A percentile compares a stretch with the other conserved stretches of the same genome.
Evolutionary conservation across 2,113 vertebrate genomes (phyloP).

Genomic region (Pelvicachromis taeniatus): DNA sequence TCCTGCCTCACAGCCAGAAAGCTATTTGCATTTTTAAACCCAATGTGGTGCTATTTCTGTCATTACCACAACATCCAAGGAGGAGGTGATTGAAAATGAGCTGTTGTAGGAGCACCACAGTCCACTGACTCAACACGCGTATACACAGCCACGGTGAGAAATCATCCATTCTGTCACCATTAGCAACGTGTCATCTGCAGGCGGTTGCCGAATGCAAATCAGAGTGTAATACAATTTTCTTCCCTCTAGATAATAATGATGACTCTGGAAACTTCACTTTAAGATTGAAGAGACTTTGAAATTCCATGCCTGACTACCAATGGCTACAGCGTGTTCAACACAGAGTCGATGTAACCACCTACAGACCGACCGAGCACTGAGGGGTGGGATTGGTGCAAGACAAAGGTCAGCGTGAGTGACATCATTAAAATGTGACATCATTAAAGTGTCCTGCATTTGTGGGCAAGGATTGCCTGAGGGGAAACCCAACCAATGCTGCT

Average conservation of each 20-base stretch:
- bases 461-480: constrained; percentile 38
- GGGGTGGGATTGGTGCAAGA: constrained; percentile 58
- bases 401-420: constrained; percentile 62
- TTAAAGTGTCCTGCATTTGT: constrained; percentile 54
- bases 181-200: constrained; percentile 50
- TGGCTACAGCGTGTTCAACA: background rate
- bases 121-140: constrained; percentile 40
- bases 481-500: constrained; percentile 21
- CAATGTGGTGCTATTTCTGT: constrained; percentile 9
- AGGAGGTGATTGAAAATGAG: constrained; percentile 36
- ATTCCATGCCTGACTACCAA: background rate
- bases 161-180: constrained; percentile 55
- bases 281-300: background rate
- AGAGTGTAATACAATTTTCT: constrained; percentile 23
- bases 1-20: constrained; percentile 40
- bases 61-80: constrained; percentile 37
- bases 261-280: background rate
- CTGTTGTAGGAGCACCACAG: constrained; percentile 14
- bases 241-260: background rate
- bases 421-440: constrained; percentile 71
- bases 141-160: background rate
- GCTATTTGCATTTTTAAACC: constrained; percentile 40
- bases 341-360: constrained; percentile 19
- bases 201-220: constrained; percentile 51
- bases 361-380: constrained; percentile 26